These are phyloP conservation scores for Zonitis immaculata DNA, from an alignment of 2,888 invertebrate genomes.

Conservation along the genomic window DNA sequence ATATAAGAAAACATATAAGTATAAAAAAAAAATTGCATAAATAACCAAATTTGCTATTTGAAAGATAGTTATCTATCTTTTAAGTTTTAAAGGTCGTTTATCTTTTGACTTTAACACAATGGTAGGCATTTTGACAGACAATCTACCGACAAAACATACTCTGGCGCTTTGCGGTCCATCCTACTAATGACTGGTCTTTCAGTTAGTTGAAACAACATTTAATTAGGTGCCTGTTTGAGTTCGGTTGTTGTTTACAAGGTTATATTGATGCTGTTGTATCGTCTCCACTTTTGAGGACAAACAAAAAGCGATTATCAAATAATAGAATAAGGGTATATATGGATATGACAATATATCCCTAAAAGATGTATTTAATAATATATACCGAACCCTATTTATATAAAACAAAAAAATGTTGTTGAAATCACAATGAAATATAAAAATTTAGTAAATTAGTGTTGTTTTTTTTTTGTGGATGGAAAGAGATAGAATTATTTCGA, in stretches of 20 bases:
- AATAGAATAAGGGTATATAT: too few species aligned
- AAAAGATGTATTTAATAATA: too few species aligned
- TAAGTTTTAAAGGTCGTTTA: neutral
- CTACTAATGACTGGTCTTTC: slow-evolving; percentile 44
- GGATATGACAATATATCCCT: too few species aligned
- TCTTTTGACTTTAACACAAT: slow-evolving; percentile 2
- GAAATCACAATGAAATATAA: neutral
- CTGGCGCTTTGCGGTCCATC: slow-evolving; percentile 43
- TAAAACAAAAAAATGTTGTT: too few species aligned
- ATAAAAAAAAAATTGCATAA: neutral
- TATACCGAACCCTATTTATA: neutral
- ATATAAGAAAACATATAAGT: too few species aligned
- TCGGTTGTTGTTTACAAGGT: slow-evolving; percentile 36
- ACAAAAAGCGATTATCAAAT: neutral
- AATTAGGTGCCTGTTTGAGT: slow-evolving; percentile 43
- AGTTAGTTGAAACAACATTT: slow-evolving; percentile 45
- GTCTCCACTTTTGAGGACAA: neutral
- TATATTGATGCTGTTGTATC: too few species aligned
- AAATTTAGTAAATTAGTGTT: neutral
- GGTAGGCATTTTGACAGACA: slow-evolving; percentile 2
- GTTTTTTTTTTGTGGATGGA: too few species aligned
- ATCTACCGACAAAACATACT: slow-evolving; percentile 22
- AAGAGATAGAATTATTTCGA: neutral
- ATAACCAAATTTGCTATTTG: slow-evolving; percentile 1
- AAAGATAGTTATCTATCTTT: neutral